Percentiles rank a stretch among this genome's conserved stretches.
Conservation (phyloP, 92 coral and sea anemone species). For the Epizoanthus stellaris region DNA sequence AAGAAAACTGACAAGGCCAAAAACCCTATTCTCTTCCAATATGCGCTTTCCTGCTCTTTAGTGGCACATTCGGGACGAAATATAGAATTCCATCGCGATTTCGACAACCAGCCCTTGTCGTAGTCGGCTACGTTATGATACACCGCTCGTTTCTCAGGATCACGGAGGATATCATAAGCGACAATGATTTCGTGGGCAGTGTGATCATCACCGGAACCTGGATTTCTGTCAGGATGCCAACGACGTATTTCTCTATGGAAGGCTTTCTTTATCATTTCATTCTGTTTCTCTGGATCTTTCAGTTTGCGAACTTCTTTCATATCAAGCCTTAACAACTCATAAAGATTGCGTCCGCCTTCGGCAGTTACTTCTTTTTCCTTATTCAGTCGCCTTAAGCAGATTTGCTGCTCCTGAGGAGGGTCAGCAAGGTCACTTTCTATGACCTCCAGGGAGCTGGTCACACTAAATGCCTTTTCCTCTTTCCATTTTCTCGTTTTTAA, state of each 20-base stretch:
- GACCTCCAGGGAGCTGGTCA: not conserved
- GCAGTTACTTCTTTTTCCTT: constrained; percentile 35
- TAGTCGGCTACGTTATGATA: constrained; percentile 26
- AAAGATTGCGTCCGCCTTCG: constrained; percentile 27
- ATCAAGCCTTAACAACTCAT: constrained; percentile 33
- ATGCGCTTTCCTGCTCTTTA: constrained; percentile 28
- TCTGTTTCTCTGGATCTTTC: constrained; percentile 8
- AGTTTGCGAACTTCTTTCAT: constrained; percentile 42
- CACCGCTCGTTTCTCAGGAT: constrained; percentile 27
- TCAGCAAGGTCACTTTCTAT: constrained; percentile 14
- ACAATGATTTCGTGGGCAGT: constrained; percentile 12
- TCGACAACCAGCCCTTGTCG: constrained; percentile 11
- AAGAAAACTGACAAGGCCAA: not conserved
- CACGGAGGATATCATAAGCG: constrained; percentile 23
- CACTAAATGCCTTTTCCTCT: not conserved
- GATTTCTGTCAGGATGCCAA: constrained; percentile 44
- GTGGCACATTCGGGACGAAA: constrained; percentile 27
- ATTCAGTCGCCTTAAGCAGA: constrained; percentile 31
- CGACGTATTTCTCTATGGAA: constrained; percentile 16
- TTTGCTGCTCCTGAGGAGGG: constrained; percentile 22
- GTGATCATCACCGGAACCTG: not conserved
- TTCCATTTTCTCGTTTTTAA: not conserved
- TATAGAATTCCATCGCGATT: constrained; percentile 27
- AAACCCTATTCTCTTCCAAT: not conserved
- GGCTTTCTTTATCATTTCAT: constrained; percentile 30